A percentile compares a stretch with the other conserved stretches of the same genome.
Conservation (phyloP, 2,797 vertebrate species). For the Muscicapa comitata region DNA sequence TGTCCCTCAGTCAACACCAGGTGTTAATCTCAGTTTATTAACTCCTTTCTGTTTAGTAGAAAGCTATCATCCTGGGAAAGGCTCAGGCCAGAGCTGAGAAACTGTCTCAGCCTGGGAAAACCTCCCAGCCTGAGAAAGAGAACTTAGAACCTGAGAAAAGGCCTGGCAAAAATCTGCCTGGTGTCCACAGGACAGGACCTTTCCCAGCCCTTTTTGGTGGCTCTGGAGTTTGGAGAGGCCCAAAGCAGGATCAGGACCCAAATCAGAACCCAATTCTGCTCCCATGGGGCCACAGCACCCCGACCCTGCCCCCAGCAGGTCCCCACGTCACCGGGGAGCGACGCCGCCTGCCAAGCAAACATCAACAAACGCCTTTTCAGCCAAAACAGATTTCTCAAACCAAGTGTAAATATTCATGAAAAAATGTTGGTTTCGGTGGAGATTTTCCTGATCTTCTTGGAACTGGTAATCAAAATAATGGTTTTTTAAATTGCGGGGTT, state of each 20-base stretch:
- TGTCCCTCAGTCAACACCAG: no score
- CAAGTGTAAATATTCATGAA: constrained; percentile 46
- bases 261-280: accelerated
- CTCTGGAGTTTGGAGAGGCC: not conserved
- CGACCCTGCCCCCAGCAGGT: accelerated
- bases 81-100: no score
- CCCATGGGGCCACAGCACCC: not conserved
- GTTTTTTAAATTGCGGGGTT: not conserved
- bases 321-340: not conserved
- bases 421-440: constrained; percentile 34
- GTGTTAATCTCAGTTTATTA: no score
- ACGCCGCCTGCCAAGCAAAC: not conserved
- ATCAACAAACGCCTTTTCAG: not conserved
- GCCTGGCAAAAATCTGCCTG: no score
- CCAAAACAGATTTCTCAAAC: constrained; percentile 39
- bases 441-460: constrained; percentile 41
- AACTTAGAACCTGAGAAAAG: no score
- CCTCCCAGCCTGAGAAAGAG: no score
- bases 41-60: no score
- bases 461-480: constrained; percentile 4
- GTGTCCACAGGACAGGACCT: not conserved
- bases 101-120: no score
- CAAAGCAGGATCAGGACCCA: no score
- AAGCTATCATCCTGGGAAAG: no score
- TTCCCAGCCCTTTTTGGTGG: not conserved